Evolutionary conservation across 2,797 vertebrate genomes (phyloP), one percentile per base, ranked within the genome.

Genomic region (Cichlasoma orientale): DNA sequence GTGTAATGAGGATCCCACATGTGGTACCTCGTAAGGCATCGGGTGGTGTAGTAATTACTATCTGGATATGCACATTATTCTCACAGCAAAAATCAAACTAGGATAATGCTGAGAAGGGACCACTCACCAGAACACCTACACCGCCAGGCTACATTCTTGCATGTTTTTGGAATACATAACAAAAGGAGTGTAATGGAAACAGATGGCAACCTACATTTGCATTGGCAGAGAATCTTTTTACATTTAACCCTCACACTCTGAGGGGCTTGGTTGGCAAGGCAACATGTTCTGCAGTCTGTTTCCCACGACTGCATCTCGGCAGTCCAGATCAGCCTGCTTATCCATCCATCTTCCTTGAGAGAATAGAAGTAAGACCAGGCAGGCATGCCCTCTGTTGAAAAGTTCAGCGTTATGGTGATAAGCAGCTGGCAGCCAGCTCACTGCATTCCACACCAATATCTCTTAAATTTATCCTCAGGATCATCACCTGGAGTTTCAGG

Each of bases 181-280:
- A 90, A 92, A 87, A 78, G 78, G 63, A 88, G 72, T 71, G 31
- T 89, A 82, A 89, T 88, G 76, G 88, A 94, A 92, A 92, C 93
- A 94, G 92, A 94, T 94, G 92, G 92, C 74, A 92, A 89, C 85
- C 92, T 92, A 94, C 93, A 93, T 94, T 94, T 91, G 90, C 90
- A 90, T 88, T 89, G 92, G 92, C 89, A 89, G 72, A 75, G 86
- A 86, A 80, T 91, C 76, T 89, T 90, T 68, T 94, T 89, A 89
- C 91, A 89, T 93, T 92, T 91, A 94, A 94, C 91, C 92, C 90
- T 92, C 82, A 66, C 85, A 86, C 90, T 87, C 85, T 53, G 78
- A 89, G 88, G 90, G 92, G 92, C 78, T 90, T 77, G 91, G 94
- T 94, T 94, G 94, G 94, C 93, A 94, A 91, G 93, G 94, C 92